These are phyloP conservation scores for Aquatica leii DNA, from an alignment of 2,888 invertebrate genomes.

Conservation along the genomic window DNA sequence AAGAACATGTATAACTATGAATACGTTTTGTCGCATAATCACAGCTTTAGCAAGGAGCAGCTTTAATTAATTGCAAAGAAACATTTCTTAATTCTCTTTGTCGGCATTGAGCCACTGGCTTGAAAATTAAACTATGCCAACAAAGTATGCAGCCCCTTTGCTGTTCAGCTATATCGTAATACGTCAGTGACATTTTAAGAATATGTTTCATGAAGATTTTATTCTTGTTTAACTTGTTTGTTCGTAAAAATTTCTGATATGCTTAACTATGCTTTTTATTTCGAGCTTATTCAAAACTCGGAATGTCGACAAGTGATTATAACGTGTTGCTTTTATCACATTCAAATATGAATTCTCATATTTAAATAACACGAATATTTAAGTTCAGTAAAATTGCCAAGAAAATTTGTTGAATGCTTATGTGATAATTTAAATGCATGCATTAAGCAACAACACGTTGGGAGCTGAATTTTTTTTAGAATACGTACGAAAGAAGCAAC, in stretches of 20 bases:
- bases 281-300: conserved; percentile 43
- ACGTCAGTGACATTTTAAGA: conserved; percentile 59
- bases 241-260: conserved; percentile 52
- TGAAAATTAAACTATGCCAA: conserved; percentile 61
- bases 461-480: no score
- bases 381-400: no score
- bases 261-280: conserved; percentile 48
- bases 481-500: no score
- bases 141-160: conserved; percentile 56
- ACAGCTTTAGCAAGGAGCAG: conserved; percentile 36
- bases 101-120: conserved; percentile 55
- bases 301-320: conserved; percentile 52
- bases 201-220: conserved; percentile 52
- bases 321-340: conserved; percentile 50
- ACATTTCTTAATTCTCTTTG: conserved; percentile 55
- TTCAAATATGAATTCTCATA: conserved; percentile 32
- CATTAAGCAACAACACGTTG: no score
- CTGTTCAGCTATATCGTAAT: conserved; percentile 56
- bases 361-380: conserved; percentile 8
- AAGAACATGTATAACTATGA: no score
- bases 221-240: conserved; percentile 47
- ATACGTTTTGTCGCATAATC: conserved; percentile 24
- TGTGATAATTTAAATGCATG: no score
- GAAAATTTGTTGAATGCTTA: no score
- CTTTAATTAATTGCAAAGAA: conserved; percentile 55